A percentile compares a stretch with the other conserved stretches of the same genome.
Conservation (phyloP, 2,113 vertebrate genomes). For the Ceratotherium simum region DNA sequence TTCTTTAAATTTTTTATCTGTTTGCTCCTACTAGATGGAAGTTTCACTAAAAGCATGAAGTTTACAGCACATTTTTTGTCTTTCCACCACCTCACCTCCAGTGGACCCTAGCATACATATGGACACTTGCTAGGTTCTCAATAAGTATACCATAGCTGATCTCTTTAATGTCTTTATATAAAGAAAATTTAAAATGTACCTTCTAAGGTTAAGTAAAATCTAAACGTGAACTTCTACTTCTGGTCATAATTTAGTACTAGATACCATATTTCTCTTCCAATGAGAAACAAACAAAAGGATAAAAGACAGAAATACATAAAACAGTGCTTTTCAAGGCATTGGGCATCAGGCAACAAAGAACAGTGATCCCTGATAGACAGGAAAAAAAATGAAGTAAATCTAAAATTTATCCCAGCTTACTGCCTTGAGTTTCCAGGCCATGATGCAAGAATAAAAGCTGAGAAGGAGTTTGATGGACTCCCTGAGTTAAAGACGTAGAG, state of each 20-base stretch:
- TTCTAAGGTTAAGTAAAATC: too few relatives aligned
- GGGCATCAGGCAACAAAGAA: neutral
- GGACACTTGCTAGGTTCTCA: too few relatives aligned
- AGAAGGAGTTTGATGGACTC: neutral
- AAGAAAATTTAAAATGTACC: too few relatives aligned
- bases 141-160: too few relatives aligned
- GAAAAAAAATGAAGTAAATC: neutral
- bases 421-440: neutral
- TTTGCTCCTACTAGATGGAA: too few relatives aligned
- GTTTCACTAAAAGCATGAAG: too few relatives aligned
- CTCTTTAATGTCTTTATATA: too few relatives aligned
- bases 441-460: neutral
- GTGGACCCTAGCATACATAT: too few relatives aligned
- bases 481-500: neutral
- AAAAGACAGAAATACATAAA: neutral
- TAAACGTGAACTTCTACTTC: neutral
- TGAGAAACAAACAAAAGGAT: neutral
- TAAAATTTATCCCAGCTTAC: neutral
- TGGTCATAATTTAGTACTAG: neutral
- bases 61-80: too few relatives aligned
- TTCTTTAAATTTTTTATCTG: too few relatives aligned
- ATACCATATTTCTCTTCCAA: neutral
- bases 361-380: neutral
- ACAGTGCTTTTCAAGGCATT: too few relatives aligned
- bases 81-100: too few relatives aligned